These are phyloP conservation scores for Pycnomerus fuliginosus DNA, from an alignment of 2,888 invertebrate species.

Conservation along the genomic window DNA sequence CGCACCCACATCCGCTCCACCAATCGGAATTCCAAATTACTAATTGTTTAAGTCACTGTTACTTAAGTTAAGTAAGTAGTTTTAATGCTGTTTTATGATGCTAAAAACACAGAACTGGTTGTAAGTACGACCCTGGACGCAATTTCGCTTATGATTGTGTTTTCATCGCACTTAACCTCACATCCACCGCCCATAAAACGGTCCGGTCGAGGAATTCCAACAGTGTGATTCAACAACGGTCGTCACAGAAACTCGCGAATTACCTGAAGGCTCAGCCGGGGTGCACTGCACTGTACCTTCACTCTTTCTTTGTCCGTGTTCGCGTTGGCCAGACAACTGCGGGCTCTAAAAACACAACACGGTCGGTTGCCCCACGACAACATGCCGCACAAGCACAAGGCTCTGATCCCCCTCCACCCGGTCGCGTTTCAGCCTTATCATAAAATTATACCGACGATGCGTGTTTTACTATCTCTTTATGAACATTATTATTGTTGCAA, in stretches of 20 bases:
- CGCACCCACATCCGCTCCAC: constrained; percentile 21
- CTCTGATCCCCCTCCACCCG: constrained; percentile 14
- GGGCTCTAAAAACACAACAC: constrained; percentile 17
- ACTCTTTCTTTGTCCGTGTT: constrained; percentile 13
- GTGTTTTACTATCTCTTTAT: no score
- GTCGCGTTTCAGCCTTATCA: constrained; percentile 3
- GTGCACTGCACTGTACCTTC: neutral
- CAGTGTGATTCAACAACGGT: constrained; percentile 30
- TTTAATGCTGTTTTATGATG: neutral
- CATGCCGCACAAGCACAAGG: constrained; percentile 17
- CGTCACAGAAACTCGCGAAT: constrained; percentile 13
- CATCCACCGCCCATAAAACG: constrained; percentile 26
- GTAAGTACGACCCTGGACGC: neutral
- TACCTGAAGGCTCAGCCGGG: constrained; percentile 9
- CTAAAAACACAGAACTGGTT: neutral
- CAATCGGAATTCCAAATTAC: constrained; percentile 19
- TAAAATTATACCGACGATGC: no score
- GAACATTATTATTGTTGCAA: no score
- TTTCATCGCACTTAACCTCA: constrained; percentile 32
- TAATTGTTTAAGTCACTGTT: neutral
- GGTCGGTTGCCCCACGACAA: constrained; percentile 13
- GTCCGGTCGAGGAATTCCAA: constrained; percentile 28
- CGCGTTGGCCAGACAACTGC: constrained; percentile 13
- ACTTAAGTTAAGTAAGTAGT: no score
- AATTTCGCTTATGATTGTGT: constrained; percentile 13